These are phyloP conservation scores for Phaedon cochleariae DNA, from an alignment of 2,888 invertebrate species.

Conservation along the genomic window DNA sequence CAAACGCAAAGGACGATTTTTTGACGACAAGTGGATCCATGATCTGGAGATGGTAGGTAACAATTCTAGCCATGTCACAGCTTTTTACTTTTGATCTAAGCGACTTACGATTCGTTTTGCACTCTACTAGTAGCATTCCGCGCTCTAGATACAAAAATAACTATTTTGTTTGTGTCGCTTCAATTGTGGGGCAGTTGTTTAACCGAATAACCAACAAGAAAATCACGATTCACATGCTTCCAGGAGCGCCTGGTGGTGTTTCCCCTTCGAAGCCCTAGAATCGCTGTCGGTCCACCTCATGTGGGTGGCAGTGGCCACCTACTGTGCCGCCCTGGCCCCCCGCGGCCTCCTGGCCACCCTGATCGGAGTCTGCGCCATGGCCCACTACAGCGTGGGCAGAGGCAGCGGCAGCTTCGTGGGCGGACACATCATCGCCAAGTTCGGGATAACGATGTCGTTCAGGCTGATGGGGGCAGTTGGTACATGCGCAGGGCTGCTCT, in stretches of 20 bases:
- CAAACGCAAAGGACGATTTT: no score
- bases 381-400: constrained; percentile 87
- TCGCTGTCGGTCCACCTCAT: constrained; percentile 85
- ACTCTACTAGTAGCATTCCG: no score
- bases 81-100: no score
- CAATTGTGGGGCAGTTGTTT: no score
- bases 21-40: no score
- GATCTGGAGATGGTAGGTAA: no score
- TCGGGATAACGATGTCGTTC: constrained; percentile 81
- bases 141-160: no score
- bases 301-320: constrained; percentile 92
- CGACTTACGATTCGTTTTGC: no score
- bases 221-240: constrained; percentile 40
- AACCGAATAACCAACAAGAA: neutral
- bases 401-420: constrained; percentile 86
- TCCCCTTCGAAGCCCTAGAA: constrained; percentile 88
- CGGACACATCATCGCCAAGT: constrained; percentile 77
- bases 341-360: constrained; percentile 84
- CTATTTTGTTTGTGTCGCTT: no score
- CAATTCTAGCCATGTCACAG: no score
- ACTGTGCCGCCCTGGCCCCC: constrained; percentile 85
- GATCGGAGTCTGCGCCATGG: constrained; percentile 87
- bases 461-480: constrained; percentile 81
- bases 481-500: constrained; percentile 74
- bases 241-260: constrained; percentile 89